Evolutionary conservation across 1,140 invertebrate genomes (phyloP), one percentile per base, ranked within the genome.

Genomic region (Yoshiicerus persimilis): DNA sequence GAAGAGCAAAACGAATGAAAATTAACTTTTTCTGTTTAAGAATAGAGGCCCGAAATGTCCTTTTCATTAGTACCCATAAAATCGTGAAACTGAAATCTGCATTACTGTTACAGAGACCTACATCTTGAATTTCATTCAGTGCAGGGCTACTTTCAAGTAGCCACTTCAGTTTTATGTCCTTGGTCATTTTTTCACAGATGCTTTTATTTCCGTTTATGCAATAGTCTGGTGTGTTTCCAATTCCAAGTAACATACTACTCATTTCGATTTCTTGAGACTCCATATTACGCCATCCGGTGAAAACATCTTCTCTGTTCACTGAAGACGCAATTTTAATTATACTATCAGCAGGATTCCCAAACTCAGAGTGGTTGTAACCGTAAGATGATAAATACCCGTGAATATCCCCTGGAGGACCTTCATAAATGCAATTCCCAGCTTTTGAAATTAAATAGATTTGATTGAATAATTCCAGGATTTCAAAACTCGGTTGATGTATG

Each of bases 401-500:
- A 27, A 88, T 25, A 11, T 47, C 20, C 0, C 1, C n/a, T 2
- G 84, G 87, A 4, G 30, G 4, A n/a, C 84, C 87, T 16, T 77
- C 23, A 27, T 16, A 88, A 56, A 88, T 88, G 30, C 47, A 88
- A 8, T 77, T 25, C 0, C 87, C 87, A n/a, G 32, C 36, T 75
- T 77, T 70, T 27, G 83, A 66, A 27, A 88, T 30, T 3, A 86
- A 23, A 30, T 85, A 85, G 13, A 32, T 36, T 9, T 41, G n/a
- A 16, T 85, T 38, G 30, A 88, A 88, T 41, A 62, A 5, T 11
- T 38, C 36, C 6, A 88, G 30, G 16, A 88, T 75, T 16, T 86
- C 25, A 62, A 70, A 88, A 75, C 87, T 88, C 0, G 87, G 87
- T 70, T 88, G 87, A 47, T 88, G 87, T 34, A 85, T 85, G 2